Evolutionary conservation across 2,797 vertebrate species (phyloP), one percentile per base, ranked within the genome.

Genomic region (Dipus sagitta): DNA sequence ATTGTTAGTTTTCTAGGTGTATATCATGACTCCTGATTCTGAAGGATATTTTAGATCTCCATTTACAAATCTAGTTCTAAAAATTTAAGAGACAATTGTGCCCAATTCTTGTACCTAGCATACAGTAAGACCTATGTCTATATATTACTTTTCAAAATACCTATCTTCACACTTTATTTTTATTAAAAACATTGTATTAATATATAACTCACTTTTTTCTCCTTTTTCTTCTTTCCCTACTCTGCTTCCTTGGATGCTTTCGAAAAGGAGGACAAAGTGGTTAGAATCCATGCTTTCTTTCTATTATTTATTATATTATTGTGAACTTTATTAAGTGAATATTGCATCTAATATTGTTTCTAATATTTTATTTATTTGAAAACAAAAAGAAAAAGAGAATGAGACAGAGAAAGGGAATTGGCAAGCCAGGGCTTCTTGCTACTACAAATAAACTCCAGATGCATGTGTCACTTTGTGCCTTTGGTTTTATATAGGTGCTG

Each of bases 231-330:
- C 96, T 98, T 95, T 98, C 96, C 97, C 97, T 98, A 97, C 98
- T 98, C 98, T 99, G 99, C 99, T 99, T 99, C 99, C 98, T 98
- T 99, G 99, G 99, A 99, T 99, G 99, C 99, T 99, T 99, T 98
- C 98, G 98, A 98, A 99, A 99, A 99, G 99, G 99, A 99, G 99
- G 99, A 99, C 98, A 99, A 99, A 99, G 99, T 99, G 99, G 99
- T 99, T 99, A 99, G 99, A 99, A 99, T 99, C 98, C 98, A 98
- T 98, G 94, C 95, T 98, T 98, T 98, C 94, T 98, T 98, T 92
- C 89, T 98, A 97, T 98, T 86, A 97, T 97, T 97, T 98, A 88
- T 96, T 96, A 95, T 96, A 92, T 94, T 98, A 96, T 97, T 97
- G n/a, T 94, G 96, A 97, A 95, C 62, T 93, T 90, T 76, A 68